These are phyloP conservation scores for Clavelina lepadiformis DNA, from an alignment of 23 tunicate species.

Conservation along the genomic window DNA sequence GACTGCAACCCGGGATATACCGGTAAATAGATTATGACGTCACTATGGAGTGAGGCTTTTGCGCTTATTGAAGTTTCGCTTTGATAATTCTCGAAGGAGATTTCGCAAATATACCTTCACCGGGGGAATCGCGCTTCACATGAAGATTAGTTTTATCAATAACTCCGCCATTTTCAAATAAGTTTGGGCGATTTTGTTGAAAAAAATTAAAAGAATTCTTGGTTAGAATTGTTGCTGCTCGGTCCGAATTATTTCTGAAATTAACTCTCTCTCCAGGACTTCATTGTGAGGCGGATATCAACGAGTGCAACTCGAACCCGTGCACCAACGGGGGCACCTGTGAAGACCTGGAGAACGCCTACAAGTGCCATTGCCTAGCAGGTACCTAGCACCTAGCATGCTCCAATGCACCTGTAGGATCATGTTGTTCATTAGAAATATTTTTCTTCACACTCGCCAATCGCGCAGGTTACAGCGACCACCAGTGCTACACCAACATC, in stretches of 20 bases:
- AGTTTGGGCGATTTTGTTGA: neutral
- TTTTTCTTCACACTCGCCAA: too few species aligned
- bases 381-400: too few species aligned
- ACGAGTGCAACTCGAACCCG: constrained; percentile 82
- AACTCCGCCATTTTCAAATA: neutral
- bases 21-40: too few species aligned
- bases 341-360: constrained; percentile 33
- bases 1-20: constrained; percentile 57
- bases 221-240: neutral
- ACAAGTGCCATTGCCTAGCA: constrained; percentile 66
- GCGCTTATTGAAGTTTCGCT: too few species aligned
- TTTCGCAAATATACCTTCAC: too few species aligned
- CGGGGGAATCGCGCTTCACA: too few species aligned
- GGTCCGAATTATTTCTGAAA: neutral
- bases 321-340: constrained; percentile 89
- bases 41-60: too few species aligned
- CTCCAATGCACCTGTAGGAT: too few species aligned
- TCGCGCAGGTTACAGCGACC: constrained; percentile 61
- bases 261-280: constrained; percentile 21
- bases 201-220: neutral
- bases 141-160: neutral
- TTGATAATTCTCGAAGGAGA: too few species aligned
- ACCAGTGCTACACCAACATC: constrained; percentile 64
- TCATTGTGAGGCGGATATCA: constrained; percentile 62
- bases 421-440: too few species aligned